Conservation (phyloP, 2,797 vertebrate genomes). For the Erithacus rubecula region DNA sequence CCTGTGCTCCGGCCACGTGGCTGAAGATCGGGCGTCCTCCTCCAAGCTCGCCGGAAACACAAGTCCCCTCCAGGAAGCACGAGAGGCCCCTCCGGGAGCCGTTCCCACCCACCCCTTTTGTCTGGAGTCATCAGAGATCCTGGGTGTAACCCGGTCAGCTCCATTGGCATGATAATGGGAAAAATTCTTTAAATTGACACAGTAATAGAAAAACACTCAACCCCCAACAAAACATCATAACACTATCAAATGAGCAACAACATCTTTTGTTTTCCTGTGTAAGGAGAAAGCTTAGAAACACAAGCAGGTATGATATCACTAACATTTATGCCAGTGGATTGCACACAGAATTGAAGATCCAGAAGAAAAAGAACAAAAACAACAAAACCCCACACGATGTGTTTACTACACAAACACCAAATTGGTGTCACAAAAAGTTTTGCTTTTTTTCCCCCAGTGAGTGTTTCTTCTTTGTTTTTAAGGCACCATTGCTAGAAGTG, state of each 20-base stretch:
- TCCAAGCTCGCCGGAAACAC: too few species aligned
- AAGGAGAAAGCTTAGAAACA: not conserved
- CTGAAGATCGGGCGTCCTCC: too few species aligned
- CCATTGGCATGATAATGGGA: too few species aligned
- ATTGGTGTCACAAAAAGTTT: not conserved
- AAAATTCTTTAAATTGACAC: too few species aligned
- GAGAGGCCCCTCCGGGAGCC: too few species aligned
- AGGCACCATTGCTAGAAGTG: not conserved
- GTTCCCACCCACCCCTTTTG: too few species aligned
- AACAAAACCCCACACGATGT: not conserved
- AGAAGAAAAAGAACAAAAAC: not conserved
- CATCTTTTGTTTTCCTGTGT: not conserved
- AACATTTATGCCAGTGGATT: not conserved
- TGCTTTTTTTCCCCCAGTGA: not conserved
- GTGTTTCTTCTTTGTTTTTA: not conserved
- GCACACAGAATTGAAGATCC: not conserved
- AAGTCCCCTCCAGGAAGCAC: too few species aligned
- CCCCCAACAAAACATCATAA: not conserved
- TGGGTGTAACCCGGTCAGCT: too few species aligned
- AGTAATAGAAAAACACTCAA: too few species aligned
- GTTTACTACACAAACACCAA: not conserved
- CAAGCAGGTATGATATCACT: not conserved
- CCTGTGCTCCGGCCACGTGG: too few species aligned
- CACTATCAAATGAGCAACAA: not conserved
- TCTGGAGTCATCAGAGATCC: too few species aligned